Evolutionary conservation across 2,888 invertebrate genomes (phyloP), one percentile per base, ranked within the genome.

Genomic region (Galeruca laticollis): DNA sequence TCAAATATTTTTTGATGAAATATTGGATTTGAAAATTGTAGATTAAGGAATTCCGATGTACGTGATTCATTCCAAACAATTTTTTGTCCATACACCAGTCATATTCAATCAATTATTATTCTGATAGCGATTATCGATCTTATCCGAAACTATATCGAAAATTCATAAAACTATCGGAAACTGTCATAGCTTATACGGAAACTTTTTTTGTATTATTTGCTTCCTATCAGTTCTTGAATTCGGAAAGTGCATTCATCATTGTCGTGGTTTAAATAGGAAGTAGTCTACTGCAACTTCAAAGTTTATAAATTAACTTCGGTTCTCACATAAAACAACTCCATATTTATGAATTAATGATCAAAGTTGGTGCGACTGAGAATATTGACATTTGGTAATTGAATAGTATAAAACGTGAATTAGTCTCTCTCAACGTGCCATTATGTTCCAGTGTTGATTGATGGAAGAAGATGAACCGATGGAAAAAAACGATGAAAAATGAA

Each of bases 311-410:
- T 65, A 65, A 57, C 65, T 65, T 40, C 37, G 57, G 33, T 57
- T 57, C 18, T 18, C 35, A 47, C 57, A 57, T 65, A 65, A 65
- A 65, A 64, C 57, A 49, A 65, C 57, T 65, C 33, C 47, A 65
- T 57, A 65, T 66, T 66, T 66, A 33, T 59, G 33, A 66, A 66
- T 66, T 66, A 66, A 66, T 56, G 65, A 66, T 59, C 59, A 66
- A 66, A 66, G 63, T 69, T 69, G 13, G 62, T 65, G 59, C 54
- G 51, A 61, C 49, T 62, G 54, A 59, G 60, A 60, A 69, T 60
- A 69, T 69, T 57, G 59, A 51, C 56, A 60, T 37, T 57, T 59
- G 11, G 43, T 70, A 70, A 70, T 68, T 68, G 68, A 73, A 73
- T 70, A 66, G 47, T 56, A 60, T 52, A 62, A 62, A 66, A 62